Base-by-base conservation (phyloP, 1,140 invertebrate species). In the Drosophila grimshawi region DNA sequence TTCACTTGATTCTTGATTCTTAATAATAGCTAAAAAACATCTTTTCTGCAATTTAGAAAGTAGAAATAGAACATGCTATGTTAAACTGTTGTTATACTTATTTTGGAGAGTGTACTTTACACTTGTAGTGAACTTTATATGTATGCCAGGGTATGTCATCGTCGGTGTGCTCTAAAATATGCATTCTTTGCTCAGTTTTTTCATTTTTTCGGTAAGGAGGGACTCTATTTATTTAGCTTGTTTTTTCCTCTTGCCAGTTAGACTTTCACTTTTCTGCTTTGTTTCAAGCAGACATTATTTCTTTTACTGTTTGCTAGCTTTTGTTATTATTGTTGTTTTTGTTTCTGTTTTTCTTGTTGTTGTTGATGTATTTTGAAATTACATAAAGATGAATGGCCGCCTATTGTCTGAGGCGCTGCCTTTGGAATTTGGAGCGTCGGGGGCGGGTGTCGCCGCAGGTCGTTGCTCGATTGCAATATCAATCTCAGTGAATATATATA, bases 301-400 rank as follows among this genome's bases (percentile, higher is more conserved):
- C 49, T 68, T 71, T 65, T 76, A 48, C 37, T 53, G 48, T 19
- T 19, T 19, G 19, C 19, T 19, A 19, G 19, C 19, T 19, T 0
- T 19, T 19, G 19, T 66, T 68, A 46, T 73, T 59, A 63, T 64
- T 41, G 39, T 81, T 19, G 19, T 19, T 19, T 19, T 75, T 77
- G 70, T 19, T 19, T 19, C 71, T 77, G 70, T 19, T 19, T 19
- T 19, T 19, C 19, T 19, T 19, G 19, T 68, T 69, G 48, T 75
- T 61, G 68, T 62, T 45, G 43, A 78, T 43, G 39, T 43, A n/a
- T 41, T 74, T 76, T 78, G 71, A 77, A 88, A 86, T 86, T 86
- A 88, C 82, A 83, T 86, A 88, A 88, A 86, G 85, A 83, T 86
- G 83, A 86, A 86, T 88, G 83, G 76, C 80, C 77, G 77, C 72